Conservation (phyloP, 92 coral and sea anemone species). For the Montipora capitata region DNA sequence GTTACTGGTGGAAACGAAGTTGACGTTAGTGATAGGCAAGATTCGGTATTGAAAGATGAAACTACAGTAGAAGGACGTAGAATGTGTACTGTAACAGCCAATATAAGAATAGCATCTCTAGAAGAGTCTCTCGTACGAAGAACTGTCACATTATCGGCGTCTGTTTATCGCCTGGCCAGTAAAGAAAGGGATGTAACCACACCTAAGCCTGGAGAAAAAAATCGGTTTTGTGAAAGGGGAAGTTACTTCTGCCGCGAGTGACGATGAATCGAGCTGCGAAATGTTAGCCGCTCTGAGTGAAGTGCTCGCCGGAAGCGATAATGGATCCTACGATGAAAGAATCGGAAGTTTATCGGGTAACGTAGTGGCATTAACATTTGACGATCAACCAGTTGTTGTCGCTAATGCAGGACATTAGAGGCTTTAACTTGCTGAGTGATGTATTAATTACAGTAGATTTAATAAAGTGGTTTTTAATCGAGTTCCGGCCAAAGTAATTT, state of each 20-base stretch:
- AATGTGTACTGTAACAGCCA: slow-evolving; percentile 40
- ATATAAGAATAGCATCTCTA: slow-evolving; percentile 22
- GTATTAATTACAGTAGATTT: no score
- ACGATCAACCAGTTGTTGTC: no score
- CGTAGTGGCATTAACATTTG: slow-evolving; percentile 37
- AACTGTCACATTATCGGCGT: slow-evolving; percentile 34
- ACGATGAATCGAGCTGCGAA: slow-evolving; percentile 19
- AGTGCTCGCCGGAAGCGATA: slow-evolving; percentile 18
- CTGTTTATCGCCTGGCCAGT: slow-evolving; percentile 33
- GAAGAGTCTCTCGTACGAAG: slow-evolving; percentile 7
- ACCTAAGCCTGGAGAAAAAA: slow-evolving; percentile 44
- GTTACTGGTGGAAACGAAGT: no score
- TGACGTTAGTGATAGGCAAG: no score
- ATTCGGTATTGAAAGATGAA: no score
- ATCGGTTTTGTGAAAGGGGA: slow-evolving; percentile 45
- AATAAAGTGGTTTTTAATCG: no score
- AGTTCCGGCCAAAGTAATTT: no score
- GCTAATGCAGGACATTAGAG: no score
- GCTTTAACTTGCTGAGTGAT: no score
- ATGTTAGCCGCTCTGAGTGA: slow-evolving; percentile 34
- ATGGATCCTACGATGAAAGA: slow-evolving; percentile 13
- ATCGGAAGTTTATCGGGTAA: slow-evolving; percentile 44
- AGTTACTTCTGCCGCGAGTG: slow-evolving; percentile 15
- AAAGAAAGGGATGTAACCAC: background rate
- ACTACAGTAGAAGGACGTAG: background rate